phyloP scores from a whole-genome alignment of 1,140 invertebrate species.

The Dinothrombium tinctorium region DNA sequence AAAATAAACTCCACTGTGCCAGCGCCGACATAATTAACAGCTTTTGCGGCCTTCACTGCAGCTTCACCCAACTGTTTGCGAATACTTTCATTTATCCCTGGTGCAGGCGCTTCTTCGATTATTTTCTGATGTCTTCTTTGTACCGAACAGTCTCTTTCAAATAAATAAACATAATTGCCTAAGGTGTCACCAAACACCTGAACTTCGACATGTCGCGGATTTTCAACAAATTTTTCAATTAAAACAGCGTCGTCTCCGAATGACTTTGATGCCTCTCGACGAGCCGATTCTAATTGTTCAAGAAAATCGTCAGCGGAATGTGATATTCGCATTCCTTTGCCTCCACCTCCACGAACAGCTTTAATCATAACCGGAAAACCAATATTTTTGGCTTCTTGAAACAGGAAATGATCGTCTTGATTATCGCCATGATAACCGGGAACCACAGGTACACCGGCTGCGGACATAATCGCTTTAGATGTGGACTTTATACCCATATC shows the following conservation, averaged over 20 bases:
- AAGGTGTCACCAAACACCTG: slow-evolving; percentile 34
- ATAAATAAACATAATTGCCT: slow-evolving; percentile 40
- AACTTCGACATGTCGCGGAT: slow-evolving; percentile 22
- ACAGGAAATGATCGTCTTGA: slow-evolving; percentile 42
- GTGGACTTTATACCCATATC: slow-evolving; percentile 99
- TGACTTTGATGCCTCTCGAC: slow-evolving; percentile 72
- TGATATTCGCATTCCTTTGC: slow-evolving; percentile 91
- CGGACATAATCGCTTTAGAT: slow-evolving; percentile 77
- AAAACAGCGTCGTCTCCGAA: slow-evolving; percentile 79
- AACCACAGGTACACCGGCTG: slow-evolving; percentile 75
- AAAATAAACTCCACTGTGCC: slow-evolving; percentile 85
- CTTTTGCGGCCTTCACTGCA: slow-evolving; percentile 66
- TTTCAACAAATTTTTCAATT: slow-evolving; percentile 45
- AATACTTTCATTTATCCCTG: slow-evolving; percentile 48
- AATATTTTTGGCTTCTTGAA: slow-evolving; percentile 52
- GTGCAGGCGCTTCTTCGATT: slow-evolving; percentile 93
- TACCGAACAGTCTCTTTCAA: slow-evolving; percentile 85
- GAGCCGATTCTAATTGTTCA: slow-evolving; percentile 69
- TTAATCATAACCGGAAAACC: slow-evolving; percentile 97
- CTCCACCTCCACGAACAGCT: slow-evolving; percentile 83
- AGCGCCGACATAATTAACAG: slow-evolving; percentile 81
- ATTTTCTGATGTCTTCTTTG: slow-evolving; percentile 93
- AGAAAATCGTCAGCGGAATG: slow-evolving; percentile 51
- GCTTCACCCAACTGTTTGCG: slow-evolving; percentile 55
- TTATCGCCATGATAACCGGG: slow-evolving; percentile 83